Evolutionary conservation across 2,797 vertebrate species (phyloP).

Genomic region (Galaxias olidus): DNA sequence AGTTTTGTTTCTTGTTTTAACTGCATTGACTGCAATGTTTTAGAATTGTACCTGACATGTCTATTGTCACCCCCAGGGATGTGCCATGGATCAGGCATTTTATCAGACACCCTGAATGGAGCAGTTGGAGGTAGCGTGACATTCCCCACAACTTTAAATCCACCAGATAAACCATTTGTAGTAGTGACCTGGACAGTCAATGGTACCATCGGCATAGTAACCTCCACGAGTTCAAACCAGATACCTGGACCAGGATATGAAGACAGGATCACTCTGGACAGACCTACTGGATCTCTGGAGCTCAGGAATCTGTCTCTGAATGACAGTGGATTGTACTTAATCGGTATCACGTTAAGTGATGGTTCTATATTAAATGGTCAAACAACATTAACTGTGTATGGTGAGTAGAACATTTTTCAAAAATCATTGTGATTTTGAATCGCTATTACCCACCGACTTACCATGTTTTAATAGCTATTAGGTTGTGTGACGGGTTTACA

Average conservation of each 20-base stretch:
- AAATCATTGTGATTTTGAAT: no score
- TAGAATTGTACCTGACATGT: no score
- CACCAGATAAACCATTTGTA: not conserved
- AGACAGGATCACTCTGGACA: conserved; percentile 19
- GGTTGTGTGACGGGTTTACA: no score
- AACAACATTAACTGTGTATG: conserved; percentile 11
- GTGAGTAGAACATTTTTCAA: not conserved
- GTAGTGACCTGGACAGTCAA: conserved; percentile 1
- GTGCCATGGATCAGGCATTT: conserved; percentile 28
- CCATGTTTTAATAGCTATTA: no score
- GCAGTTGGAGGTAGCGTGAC: conserved; percentile 29
- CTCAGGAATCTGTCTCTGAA: conserved; percentile 14
- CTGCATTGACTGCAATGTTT: no score
- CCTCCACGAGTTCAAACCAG: rapidly evolving
- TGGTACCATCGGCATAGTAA: not conserved
- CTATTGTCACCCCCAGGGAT: conserved; percentile 42
- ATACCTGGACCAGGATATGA: conserved; percentile 6
- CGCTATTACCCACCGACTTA: no score
- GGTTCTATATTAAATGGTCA: rapidly evolving
- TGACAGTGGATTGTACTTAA: conserved; percentile 15
- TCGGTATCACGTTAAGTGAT: not conserved
- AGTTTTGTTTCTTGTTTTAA: no score
- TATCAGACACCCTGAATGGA: conserved; percentile 29
- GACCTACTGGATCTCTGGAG: conserved; percentile 23
- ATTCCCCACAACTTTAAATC: conserved; percentile 39